Base-by-base conservation (phyloP, 2,797 vertebrate species). In the Acanthurus leucopareius region DNA sequence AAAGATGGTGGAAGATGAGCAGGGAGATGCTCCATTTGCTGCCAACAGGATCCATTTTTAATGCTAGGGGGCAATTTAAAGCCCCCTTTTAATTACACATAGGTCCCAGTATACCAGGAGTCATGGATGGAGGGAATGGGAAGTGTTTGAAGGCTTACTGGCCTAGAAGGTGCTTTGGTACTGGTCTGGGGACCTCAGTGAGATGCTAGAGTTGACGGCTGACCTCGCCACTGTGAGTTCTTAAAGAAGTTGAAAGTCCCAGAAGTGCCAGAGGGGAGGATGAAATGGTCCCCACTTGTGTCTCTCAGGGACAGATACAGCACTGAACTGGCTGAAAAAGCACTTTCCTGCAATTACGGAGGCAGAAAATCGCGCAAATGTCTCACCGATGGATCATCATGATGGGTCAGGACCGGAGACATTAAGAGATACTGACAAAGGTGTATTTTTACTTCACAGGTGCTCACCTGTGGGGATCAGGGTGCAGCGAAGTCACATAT, bases 11-110 rank as follows among this genome's bases (percentile, higher is more conserved):
- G 51, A 66, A 88, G 80, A 86, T 76, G 79, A 90, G 73, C 42
- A 5, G 45, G 59, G 71, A 79, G 81, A 90, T 65, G 86, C 85
- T 86, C 77, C 86, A 87, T 86, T 91, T 87, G 77, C 87, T 87
- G 75, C 83, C 73, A 84, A 74, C 75, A 49, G 73, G 83, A 85
- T 92, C 79, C 77, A 91, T 91, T 91, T 92, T 91, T 92, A 92
- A 93, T 92, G 89, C 81, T 53, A 47, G 72, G 87, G 79, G 81
- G 74, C 64, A 74, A 78, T 81, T 81, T 81, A 63, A 89, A 86
- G 68, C 67, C 79, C 76, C 77, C 61, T 77, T 78, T 92, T 89
- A 90, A 91, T 90, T 91, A 88, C 84, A 86, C 56, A 56, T 69
- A 45, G 53, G 82, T 90, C 89, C 88, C 77, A 82, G 75, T 25